Evolutionary conservation across 2,797 vertebrate genomes (phyloP), one percentile per base, ranked within the genome.

Genomic region (Nothura maculosa): DNA sequence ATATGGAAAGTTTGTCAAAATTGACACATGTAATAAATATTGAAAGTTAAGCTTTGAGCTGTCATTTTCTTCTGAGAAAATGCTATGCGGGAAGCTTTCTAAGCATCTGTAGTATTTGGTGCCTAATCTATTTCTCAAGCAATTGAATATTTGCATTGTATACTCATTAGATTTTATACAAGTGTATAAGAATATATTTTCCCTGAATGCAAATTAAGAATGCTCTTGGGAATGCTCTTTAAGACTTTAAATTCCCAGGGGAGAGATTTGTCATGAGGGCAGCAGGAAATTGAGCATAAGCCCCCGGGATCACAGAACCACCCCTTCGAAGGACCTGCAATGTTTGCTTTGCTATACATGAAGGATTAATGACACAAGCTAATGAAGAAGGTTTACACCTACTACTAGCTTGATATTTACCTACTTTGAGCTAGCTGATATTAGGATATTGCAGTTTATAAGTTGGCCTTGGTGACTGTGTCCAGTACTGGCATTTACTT

Each of bases 341-440:
- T 93, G 4, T 81, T 93, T 68, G 54, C 78, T 61, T 12, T 27
- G 22, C 50, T 21, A 5, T 8, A 36, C 18, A 20, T 62, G 67
- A 75, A 86, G 67, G 40, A 38, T 81, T 76, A 93, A 67, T 55
- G 58, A 64, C 34, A 78, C 45, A 69, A 43, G 52, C 63, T 93
- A 86, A 72, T 0, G 7, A 73, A 67, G 62, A 91, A 32, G 27
- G 38, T 73, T 75, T 81, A 43, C 8, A 8, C 25, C 50, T 82
- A 10, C 55, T 73, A 36, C 43, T 75, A 42, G 30, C 36, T 75
- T 93, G 81, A 60, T 84, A 81, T 88, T 92, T 81, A 48, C 57
- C 75, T 42, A 34, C 7, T n/a, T 64, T 84, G 63, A 81, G 3
- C 38, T 62, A 28, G 54, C 54, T 86, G 10, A 24, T 79, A 38